Evolutionary conservation across 2,888 invertebrate species (phyloP).

Genomic region (Rhabditoides inermis): DNA sequence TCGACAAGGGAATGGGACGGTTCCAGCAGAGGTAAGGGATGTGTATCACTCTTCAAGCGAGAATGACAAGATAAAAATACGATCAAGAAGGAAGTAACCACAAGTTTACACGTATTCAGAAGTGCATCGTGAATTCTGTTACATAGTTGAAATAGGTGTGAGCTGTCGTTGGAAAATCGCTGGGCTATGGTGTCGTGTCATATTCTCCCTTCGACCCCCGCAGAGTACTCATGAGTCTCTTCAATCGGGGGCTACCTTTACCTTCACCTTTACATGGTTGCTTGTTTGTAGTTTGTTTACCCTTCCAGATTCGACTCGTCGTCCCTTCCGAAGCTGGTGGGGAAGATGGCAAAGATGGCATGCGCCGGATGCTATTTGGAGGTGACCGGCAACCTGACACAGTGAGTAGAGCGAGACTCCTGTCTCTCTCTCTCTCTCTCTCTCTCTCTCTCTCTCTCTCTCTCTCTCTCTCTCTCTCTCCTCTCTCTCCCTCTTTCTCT

Average conservation of each 20-base stretch:
- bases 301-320: conserved; percentile 16
- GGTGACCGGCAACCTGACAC: conserved; percentile 36
- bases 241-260: too few relatives aligned
- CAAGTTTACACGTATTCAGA: too few relatives aligned
- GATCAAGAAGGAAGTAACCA: too few relatives aligned
- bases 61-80: too few relatives aligned
- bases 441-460: neutral
- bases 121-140: too few relatives aligned
- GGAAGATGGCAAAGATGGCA: conserved; percentile 35
- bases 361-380: conserved; percentile 46
- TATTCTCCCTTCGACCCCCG: too few relatives aligned
- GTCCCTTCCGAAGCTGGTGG: conserved; percentile 33
- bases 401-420: conserved; percentile 17
- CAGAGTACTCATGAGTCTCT: too few relatives aligned
- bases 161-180: too few relatives aligned
- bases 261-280: too few relatives aligned
- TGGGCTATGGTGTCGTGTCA: too few relatives aligned
- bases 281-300: neutral
- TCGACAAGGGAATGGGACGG: conserved; percentile 35
- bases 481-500: neutral
- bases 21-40: conserved; percentile 23
- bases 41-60: too few relatives aligned
- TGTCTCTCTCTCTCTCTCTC: neutral
- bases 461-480: neutral
- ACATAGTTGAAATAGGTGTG: too few relatives aligned